A percentile compares a stretch with the other conserved stretches of the same genome.
Evolutionary conservation across 2,888 invertebrate genomes (phyloP).

Genomic region (Amiota mariae): DNA sequence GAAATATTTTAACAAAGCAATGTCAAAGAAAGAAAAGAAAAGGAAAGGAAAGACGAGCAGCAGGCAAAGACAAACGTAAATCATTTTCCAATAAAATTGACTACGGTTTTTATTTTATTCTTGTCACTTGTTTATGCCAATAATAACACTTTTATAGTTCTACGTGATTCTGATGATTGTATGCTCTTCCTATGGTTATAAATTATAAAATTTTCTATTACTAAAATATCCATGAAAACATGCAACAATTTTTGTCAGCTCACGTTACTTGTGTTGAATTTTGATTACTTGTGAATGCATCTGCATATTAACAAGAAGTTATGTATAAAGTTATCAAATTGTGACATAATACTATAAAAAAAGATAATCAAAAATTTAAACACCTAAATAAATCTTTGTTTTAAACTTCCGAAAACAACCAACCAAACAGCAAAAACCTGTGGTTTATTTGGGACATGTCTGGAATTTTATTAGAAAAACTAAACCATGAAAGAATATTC

Average conservation of each 20-base stretch:
- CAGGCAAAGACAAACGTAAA: neutral
- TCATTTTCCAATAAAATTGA: constrained; percentile 5
- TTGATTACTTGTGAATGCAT: neutral
- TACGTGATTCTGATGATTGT: too few species aligned
- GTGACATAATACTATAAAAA: constrained; percentile 12
- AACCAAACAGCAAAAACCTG: too few species aligned
- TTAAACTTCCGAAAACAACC: constrained; percentile 29
- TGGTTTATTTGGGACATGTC: too few species aligned
- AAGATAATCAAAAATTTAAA: neutral
- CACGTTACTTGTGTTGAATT: neutral
- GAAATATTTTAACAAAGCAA: too few species aligned
- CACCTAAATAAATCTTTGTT: constrained; percentile 10
- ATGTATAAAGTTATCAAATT: constrained; percentile 10
- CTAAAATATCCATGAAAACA: neutral
- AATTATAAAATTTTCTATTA: constrained; percentile 9
- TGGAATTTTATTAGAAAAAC: too few species aligned
- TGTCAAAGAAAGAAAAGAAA: too few species aligned
- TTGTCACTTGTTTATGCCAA: constrained; percentile 6
- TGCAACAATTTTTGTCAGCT: too few species aligned
- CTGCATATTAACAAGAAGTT: neutral
- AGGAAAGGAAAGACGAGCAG: too few species aligned
- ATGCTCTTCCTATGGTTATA: neutral
- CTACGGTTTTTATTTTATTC: neutral
- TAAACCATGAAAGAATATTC: too few species aligned
- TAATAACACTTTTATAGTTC: neutral